Conservation (phyloP, 1,140 invertebrate species). For the Lepidurus couesii region DNA sequence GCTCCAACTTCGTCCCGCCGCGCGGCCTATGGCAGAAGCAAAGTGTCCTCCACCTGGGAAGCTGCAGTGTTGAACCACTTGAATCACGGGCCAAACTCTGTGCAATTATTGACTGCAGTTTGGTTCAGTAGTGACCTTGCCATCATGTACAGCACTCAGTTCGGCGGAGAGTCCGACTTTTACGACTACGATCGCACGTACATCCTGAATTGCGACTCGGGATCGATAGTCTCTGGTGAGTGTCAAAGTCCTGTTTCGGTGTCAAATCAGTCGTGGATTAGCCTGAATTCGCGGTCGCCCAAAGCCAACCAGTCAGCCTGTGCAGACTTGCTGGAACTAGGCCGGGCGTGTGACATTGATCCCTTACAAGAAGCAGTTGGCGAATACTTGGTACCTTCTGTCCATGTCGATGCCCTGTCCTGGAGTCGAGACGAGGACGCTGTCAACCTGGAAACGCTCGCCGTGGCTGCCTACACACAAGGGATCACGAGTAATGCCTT, state of each 20-base stretch:
- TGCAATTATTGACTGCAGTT: too few species aligned
- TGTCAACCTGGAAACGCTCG: constrained; percentile 1
- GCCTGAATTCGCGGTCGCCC: neutral
- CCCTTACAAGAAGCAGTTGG: neutral
- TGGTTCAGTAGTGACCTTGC: neutral
- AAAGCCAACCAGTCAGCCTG: neutral
- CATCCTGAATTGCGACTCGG: constrained; percentile 1
- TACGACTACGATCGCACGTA: neutral
- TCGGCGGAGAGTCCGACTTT: neutral
- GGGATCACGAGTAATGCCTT: neutral
- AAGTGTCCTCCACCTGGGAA: neutral
- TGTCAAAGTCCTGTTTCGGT: constrained; percentile 6
- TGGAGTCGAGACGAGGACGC: constrained; percentile 1
- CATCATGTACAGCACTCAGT: constrained; percentile 12
- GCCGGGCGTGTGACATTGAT: neutral
- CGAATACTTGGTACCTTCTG: neutral
- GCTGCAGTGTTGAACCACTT: neutral
- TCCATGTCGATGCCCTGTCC: neutral
- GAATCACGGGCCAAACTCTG: neutral
- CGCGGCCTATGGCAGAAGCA: neutral
- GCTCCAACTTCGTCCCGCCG: neutral
- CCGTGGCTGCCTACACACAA: neutral
- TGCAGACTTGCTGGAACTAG: neutral
- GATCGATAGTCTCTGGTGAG: neutral
- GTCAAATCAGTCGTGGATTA: constrained; percentile 8